Evolutionary conservation across 2,888 invertebrate genomes (phyloP), one percentile per base, ranked within the genome.

Genomic region (Dastarcus helophoroides): DNA sequence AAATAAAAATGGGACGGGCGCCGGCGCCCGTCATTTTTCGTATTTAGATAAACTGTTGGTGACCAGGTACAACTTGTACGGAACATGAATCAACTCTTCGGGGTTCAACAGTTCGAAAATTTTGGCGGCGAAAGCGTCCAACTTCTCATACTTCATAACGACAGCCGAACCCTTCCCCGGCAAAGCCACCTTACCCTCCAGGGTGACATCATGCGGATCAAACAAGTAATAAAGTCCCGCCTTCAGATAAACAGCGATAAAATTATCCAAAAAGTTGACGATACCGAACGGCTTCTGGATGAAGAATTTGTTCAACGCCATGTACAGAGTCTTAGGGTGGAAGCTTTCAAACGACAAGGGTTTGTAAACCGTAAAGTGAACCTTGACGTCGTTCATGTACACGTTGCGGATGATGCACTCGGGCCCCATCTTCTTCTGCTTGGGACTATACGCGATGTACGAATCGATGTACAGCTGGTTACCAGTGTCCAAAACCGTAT

Each of bases 381-480:
- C 65, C 37, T 64, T 65, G 42, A 68, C 63, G 53, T 68, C 65
- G 23, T 65, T 67, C 5, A 69, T 65, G 47, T 67, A 68, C 49
- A 73, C 68, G 41, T 68, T 69, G 28, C 73, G 64, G 0, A 72
- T 28, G n/a, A 61, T 35, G 32, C 56, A 53, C 21, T 50, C 48
- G 35, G 60, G 39, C 1, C 55, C 53, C 4, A 62, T 43, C 33
- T 56, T 54, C 4, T 56, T 16, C 62, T 59, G 66, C 58, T 46
- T 41, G 0, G 71, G 69, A 5, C 53, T 53, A 53, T 63, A 73
- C 38, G 70, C 67, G 33, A 72, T 58, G 48, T 65, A 71, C 39
- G 71, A 71, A 54, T 73, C 73, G 46, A 70, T 68, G 53, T 71
- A 71, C 2, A 72, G 60, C 50, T 71, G 70, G 44, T 72, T 67